Evolutionary conservation across 2,888 invertebrate genomes (phyloP).

Genomic region (Chloromyia formosa): DNA sequence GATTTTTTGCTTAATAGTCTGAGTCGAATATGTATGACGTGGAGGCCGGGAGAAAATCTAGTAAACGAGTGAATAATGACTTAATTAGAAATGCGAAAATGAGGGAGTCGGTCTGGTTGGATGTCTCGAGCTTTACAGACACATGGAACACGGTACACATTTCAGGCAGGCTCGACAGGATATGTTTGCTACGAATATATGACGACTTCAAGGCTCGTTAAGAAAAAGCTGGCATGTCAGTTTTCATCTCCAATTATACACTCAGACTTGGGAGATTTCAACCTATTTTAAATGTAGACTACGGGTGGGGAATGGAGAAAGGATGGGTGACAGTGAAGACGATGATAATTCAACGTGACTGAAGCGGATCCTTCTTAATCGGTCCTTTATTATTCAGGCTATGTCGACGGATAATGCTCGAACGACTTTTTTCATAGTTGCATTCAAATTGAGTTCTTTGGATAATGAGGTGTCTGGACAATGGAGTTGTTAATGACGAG

Average conservation of each 20-base stretch:
- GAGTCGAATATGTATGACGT: neutral
- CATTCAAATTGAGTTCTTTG: too few relatives aligned
- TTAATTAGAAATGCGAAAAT: conserved; percentile 22
- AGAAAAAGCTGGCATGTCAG: neutral
- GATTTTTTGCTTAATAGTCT: neutral
- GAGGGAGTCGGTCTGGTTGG: neutral
- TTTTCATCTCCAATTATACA: neutral
- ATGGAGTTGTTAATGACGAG: too few relatives aligned
- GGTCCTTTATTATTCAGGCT: too few relatives aligned
- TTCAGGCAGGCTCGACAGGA: neutral
- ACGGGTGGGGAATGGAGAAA: too few relatives aligned
- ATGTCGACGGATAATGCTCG: too few relatives aligned
- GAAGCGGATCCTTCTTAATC: too few relatives aligned
- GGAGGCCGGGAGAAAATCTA: neutral
- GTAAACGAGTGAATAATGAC: conserved; percentile 35
- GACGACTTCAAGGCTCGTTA: neutral
- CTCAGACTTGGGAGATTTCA: neutral
- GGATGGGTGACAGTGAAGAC: too few relatives aligned
- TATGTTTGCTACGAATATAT: neutral
- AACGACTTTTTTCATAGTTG: too few relatives aligned
- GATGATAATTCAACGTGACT: too few relatives aligned
- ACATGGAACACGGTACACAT: neutral
- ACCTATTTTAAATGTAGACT: too few relatives aligned
- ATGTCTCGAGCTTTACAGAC: neutral
- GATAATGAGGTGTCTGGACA: too few relatives aligned